phyloP scores from a whole-genome alignment of 2,888 invertebrate genomes.

The Dysmachus trigonus region DNA sequence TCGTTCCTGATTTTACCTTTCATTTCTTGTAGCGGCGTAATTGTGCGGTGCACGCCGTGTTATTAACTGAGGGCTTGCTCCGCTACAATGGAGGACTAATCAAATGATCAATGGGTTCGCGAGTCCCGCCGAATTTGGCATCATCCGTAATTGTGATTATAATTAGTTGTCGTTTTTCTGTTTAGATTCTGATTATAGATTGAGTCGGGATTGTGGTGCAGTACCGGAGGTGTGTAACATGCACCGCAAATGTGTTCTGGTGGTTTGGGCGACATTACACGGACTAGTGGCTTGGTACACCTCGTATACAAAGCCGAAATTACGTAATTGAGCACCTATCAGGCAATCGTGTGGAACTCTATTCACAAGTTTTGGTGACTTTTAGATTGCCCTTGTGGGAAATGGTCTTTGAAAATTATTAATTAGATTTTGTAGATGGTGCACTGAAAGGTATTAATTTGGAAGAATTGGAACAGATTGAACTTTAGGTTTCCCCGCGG shows the following conservation, averaged over 20 bases:
- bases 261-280: background rate
- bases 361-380: background rate
- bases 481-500: too few relatives aligned
- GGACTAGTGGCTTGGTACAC: background rate
- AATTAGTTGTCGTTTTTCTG: slow-evolving; percentile 30
- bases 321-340: background rate
- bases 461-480: too few relatives aligned
- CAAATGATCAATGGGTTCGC: slow-evolving; percentile 32
- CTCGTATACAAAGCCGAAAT: background rate
- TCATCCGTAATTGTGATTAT: slow-evolving; percentile 20
- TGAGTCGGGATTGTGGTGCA: background rate
- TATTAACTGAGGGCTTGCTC: slow-evolving; percentile 21
- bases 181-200: slow-evolving; percentile 35
- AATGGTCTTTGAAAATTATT: background rate
- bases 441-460: too few relatives aligned
- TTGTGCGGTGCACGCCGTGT: slow-evolving; percentile 20
- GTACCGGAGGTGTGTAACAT: background rate
- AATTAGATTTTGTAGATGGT: background rate
- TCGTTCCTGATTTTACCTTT: slow-evolving; percentile 23
- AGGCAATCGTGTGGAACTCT: background rate
- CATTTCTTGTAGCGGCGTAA: slow-evolving; percentile 8
- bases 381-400: background rate
- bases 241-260: background rate
- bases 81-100: slow-evolving; percentile 19
- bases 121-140: slow-evolving; percentile 11